Conservation (phyloP, 1,140 invertebrate genomes). For the Oscheius sp. region DNA sequence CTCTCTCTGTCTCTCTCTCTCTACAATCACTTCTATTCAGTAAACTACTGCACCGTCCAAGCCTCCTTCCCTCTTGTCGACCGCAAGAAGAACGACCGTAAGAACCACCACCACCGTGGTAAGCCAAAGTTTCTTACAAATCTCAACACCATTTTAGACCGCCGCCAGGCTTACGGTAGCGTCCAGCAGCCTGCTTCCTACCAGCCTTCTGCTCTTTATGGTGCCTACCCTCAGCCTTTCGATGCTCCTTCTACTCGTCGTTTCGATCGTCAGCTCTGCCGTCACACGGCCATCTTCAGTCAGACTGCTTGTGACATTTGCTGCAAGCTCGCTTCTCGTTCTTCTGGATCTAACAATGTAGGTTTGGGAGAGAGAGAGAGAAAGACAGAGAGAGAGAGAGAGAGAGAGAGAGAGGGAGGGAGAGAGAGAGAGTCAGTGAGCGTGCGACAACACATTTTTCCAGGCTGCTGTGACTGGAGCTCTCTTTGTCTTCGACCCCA, state of each 20-base stretch:
- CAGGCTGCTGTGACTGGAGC: conserved; percentile 12
- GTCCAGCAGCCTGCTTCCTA: neutral
- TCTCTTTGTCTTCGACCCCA: conserved; percentile 25
- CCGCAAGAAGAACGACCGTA: neutral
- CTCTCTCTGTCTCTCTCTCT: too few species aligned
- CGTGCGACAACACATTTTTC: too few species aligned
- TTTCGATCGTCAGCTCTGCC: conserved; percentile 18
- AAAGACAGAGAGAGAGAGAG: too few species aligned
- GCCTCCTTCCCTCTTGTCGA: conserved; percentile 26
- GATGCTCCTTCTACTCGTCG: neutral
- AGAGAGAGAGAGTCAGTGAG: too few species aligned
- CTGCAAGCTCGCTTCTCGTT: conserved; percentile 12
- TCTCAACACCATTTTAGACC: conserved; percentile 5
- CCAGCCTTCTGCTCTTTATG: neutral
- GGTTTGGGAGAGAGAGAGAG: too few species aligned
- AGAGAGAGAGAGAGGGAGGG: too few species aligned
- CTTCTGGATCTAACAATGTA: conserved; percentile 14
- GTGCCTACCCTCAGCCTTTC: conserved; percentile 7
- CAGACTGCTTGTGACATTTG: conserved; percentile 12
- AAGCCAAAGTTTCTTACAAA: too few species aligned
- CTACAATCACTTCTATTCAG: neutral
- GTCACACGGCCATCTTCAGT: conserved; percentile 16
- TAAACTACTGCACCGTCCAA: conserved; percentile 27
- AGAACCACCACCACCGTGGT: neutral
- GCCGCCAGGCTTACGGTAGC: conserved; percentile 6